Evolutionary conservation across 2,797 vertebrate genomes (phyloP), one percentile per base, ranked within the genome.

Genomic region (Fratercula arctica): DNA sequence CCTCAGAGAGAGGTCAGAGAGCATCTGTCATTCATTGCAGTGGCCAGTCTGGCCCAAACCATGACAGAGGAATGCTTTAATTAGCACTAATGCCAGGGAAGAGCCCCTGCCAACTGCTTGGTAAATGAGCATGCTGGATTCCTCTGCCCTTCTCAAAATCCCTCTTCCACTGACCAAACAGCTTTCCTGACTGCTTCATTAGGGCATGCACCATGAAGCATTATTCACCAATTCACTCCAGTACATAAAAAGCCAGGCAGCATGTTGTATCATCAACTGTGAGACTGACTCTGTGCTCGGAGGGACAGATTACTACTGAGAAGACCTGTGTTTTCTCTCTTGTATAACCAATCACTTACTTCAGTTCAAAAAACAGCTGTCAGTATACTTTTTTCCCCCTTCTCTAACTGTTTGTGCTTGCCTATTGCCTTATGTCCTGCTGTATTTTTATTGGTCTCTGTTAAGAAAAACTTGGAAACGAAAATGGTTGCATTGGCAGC

Each of bases 361-460:
- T 70, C 45, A 56, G 35, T 16, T 89, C 66, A 75, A 81, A 84
- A 86, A 91, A 16, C 16, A 76, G 43, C 46, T 3, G 3, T 60
- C 89, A 88, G 39, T 15, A 57, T 60, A 83, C 3, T 16, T 24
- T 46, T 35, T 29, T 5, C 21, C n/a, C 17, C 8, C 45, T 69
- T 81, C 75, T 60, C 13, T 59, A 25, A 78, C 59, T 70, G 33
- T 85, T 60, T 87, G 10, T 79, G 9, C 57, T 85, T 31, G 63
- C 54, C 75, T 93, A 41, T 24, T 83, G 54, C 73, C 35, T 80
- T 84, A 75, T 41, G 8, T 66, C 79, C 64, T 69, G 84, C 78
- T 76, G 35, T 76, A 96, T 86, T 97, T 97, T 96, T 77, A 94
- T 63, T 78, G 69, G 75, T 94, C 39, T 84, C 85, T 79, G 20